Conservation (phyloP, 2,888 invertebrate genomes). For the Scotopteryx bipunctaria region DNA sequence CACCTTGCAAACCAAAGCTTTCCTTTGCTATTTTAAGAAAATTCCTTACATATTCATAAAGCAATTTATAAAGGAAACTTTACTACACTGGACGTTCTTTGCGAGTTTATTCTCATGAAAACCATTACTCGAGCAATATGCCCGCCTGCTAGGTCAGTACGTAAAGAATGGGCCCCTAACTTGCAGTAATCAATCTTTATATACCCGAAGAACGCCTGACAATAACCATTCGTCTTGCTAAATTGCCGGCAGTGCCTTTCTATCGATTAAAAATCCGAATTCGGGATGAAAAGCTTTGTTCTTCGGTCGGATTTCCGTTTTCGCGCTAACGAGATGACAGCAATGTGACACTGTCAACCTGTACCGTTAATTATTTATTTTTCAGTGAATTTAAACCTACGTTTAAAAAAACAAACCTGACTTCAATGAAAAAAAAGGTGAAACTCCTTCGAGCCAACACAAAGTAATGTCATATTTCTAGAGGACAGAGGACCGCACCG, state of each 20-base stretch:
- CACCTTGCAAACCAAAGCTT: too few relatives aligned
- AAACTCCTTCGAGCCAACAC: too few relatives aligned
- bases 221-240: conserved; percentile 67
- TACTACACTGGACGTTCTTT: conserved; percentile 10
- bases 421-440: too few relatives aligned
- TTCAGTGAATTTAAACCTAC: too few relatives aligned
- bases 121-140: conserved; percentile 35
- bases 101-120: conserved; percentile 30
- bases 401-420: too few relatives aligned
- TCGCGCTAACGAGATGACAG: not conserved
- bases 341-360: too few relatives aligned
- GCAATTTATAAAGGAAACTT: not conserved
- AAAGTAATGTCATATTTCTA: too few relatives aligned
- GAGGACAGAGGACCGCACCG: too few relatives aligned
- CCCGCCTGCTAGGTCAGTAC: conserved; percentile 34
- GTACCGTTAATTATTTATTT: too few relatives aligned
- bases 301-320: not conserved
- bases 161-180: conserved; percentile 46
- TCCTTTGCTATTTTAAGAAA: too few relatives aligned
- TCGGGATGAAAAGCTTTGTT: not conserved
- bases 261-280: conserved; percentile 44
- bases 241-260: conserved; percentile 55
- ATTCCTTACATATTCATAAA: not conserved
- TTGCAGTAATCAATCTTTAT: conserved; percentile 66
- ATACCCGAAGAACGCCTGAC: conserved; percentile 64